Evolutionary conservation across 2,888 invertebrate genomes (phyloP).

Genomic region (Pantelozetes paolii): DNA sequence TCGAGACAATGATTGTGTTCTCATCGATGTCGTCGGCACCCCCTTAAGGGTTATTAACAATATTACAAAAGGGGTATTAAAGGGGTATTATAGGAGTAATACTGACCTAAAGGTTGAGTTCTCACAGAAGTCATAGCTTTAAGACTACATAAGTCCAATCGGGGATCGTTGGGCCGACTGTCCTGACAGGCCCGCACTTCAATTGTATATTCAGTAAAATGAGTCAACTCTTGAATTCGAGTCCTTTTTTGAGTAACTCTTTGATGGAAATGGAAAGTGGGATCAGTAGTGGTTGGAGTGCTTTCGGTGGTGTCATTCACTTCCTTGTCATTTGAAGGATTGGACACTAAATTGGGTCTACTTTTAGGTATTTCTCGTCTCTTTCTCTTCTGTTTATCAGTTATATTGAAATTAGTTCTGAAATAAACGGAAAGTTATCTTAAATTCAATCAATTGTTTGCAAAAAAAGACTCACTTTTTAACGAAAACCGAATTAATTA

Average conservation of each 20-base stretch:
- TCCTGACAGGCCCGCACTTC: slow-evolving; percentile 70
- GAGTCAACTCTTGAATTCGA: slow-evolving; percentile 58
- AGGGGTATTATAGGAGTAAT: no score
- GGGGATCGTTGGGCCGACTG: slow-evolving; percentile 46
- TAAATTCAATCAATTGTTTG: slow-evolving; percentile 2
- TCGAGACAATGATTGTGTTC: slow-evolving; percentile 54
- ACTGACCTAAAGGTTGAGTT: slow-evolving; percentile 54
- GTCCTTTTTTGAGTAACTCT: not conserved
- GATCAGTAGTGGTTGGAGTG: not conserved
- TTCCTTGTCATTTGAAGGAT: not conserved
- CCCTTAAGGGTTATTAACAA: slow-evolving; percentile 55
- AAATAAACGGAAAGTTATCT: not conserved
- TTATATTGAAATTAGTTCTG: not conserved
- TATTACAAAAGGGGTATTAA: no score
- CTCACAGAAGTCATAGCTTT: slow-evolving; percentile 52
- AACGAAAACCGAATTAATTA: slow-evolving; percentile 71
- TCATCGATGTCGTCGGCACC: slow-evolving; percentile 64
- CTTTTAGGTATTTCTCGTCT: slow-evolving; percentile 6
- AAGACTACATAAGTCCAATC: slow-evolving; percentile 50
- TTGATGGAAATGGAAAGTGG: not conserved
- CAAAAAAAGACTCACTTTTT: slow-evolving; percentile 53
- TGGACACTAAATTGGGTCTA: slow-evolving; percentile 23
- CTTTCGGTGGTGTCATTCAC: not conserved
- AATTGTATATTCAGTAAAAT: slow-evolving; percentile 72
- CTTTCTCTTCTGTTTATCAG: not conserved